Percentiles rank a stretch among this genome's conserved stretches.
phyloP scores from a whole-genome alignment of 2,888 invertebrate species.

The Disparrhopalites patrizii region DNA sequence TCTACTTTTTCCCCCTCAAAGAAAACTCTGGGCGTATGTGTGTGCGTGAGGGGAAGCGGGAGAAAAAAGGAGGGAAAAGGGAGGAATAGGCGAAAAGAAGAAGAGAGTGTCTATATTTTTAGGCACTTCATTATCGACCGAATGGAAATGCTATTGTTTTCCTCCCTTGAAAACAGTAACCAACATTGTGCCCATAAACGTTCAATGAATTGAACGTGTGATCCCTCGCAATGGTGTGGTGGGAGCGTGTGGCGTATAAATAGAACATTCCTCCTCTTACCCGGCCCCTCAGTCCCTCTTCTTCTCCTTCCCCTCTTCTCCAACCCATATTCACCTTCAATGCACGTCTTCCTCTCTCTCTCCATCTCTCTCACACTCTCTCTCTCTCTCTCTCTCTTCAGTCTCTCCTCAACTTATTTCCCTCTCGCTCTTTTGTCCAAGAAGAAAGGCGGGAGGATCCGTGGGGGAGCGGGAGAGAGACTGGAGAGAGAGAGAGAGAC shows the following conservation, averaged over 20 bases:
- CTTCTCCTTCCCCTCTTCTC: neutral
- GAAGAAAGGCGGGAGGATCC: no score
- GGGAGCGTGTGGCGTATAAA: conserved; percentile 7
- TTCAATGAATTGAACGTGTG: conserved; percentile 23
- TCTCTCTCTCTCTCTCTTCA: neutral
- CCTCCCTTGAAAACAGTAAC: conserved; percentile 11
- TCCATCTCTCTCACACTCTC: neutral
- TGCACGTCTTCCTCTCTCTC: neutral
- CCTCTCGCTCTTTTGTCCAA: no score
- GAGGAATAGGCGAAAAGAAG: no score
- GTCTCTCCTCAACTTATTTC: neutral
- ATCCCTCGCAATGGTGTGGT: conserved; percentile 16
- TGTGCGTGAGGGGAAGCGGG: no score
- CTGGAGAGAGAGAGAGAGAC: no score
- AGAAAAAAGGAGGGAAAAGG: no score
- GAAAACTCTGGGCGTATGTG: no score
- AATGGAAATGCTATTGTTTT: conserved; percentile 19
- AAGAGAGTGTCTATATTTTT: conserved; percentile 20
- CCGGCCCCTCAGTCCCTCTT: neutral
- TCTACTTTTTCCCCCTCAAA: conserved; percentile 16
- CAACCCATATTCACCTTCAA: neutral
- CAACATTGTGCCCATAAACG: conserved; percentile 28
- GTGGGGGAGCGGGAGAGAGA: no score
- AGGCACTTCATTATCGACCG: conserved; percentile 28
- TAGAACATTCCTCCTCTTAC: neutral